Conservation (phyloP, 2,113 vertebrate genomes). For the Cathartes aura region DNA sequence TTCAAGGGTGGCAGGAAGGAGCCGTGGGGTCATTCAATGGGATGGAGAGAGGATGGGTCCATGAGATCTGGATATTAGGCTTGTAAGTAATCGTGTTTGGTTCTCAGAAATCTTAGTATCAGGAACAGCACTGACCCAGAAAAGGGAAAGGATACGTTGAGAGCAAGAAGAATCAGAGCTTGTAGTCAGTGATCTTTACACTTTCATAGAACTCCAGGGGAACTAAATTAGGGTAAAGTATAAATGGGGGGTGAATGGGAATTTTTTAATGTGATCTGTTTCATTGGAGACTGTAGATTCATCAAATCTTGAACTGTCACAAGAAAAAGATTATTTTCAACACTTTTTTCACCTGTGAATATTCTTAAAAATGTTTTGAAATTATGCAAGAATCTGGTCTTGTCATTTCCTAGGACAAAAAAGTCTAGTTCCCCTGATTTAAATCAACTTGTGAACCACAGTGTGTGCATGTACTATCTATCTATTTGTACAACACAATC, state of each 20-base stretch:
- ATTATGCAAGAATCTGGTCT: background rate
- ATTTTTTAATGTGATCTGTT: background rate
- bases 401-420: background rate
- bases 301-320: background rate
- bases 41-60: background rate
- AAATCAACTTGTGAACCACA: background rate
- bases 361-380: background rate
- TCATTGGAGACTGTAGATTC: background rate
- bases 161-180: background rate
- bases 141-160: background rate
- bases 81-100: background rate
- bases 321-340: background rate
- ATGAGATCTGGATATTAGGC: background rate
- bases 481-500: background rate
- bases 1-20: background rate
- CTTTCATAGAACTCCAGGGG: background rate
- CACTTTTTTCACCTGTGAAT: background rate
- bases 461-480: too few relatives aligned
- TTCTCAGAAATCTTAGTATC: background rate
- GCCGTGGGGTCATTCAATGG: rapidly evolving
- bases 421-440: background rate
- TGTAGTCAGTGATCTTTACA: background rate
- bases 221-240: background rate
- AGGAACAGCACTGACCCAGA: background rate
- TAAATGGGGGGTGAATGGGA: background rate